These are phyloP conservation scores for Exaiptasia diaphana DNA, from an alignment of 64 coral and sea anemone species.

Conservation along the genomic window DNA sequence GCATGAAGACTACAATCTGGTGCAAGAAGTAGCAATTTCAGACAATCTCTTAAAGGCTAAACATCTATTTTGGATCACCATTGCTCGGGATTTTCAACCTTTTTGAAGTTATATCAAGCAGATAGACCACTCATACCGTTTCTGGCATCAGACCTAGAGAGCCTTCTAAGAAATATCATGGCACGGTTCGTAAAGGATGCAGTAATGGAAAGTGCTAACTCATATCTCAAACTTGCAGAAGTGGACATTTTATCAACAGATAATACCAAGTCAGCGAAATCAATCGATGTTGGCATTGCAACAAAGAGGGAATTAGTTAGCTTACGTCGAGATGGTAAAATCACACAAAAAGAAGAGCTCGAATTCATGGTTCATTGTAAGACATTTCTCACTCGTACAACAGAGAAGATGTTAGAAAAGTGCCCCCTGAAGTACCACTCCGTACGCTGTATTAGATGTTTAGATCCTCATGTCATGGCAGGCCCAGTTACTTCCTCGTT, in stretches of 20 bases:
- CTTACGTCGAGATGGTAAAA: neutral
- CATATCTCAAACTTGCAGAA: constrained; percentile 43
- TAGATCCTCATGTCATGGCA: constrained; percentile 57
- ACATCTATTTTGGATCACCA: constrained; percentile 50
- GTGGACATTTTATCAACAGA: constrained; percentile 52
- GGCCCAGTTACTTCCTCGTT: constrained; percentile 13
- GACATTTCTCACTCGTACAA: neutral
- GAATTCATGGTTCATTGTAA: constrained; percentile 30
- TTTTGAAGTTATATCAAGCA: constrained; percentile 32
- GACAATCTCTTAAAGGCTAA: constrained; percentile 58
- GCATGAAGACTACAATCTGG: neutral
- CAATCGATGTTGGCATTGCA: constrained; percentile 67
- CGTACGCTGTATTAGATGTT: constrained; percentile 37
- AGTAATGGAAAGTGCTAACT: constrained; percentile 13
- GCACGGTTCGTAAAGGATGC: constrained; percentile 37
- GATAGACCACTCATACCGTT: constrained; percentile 33
- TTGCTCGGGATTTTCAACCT: constrained; percentile 48
- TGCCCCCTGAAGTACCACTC: constrained; percentile 45
- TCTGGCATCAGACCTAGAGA: constrained; percentile 32
- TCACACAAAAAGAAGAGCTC: constrained; percentile 13
- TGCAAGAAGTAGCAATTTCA: neutral
- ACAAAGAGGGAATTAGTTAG: constrained; percentile 43
- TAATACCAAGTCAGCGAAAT: constrained; percentile 47
- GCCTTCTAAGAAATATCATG: constrained; percentile 2
- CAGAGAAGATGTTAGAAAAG: constrained; percentile 39